These are phyloP conservation scores for Spongia lamella DNA, from an alignment of 37 sponge, comb jelly and placozoan genomes.

Conservation along the genomic window DNA sequence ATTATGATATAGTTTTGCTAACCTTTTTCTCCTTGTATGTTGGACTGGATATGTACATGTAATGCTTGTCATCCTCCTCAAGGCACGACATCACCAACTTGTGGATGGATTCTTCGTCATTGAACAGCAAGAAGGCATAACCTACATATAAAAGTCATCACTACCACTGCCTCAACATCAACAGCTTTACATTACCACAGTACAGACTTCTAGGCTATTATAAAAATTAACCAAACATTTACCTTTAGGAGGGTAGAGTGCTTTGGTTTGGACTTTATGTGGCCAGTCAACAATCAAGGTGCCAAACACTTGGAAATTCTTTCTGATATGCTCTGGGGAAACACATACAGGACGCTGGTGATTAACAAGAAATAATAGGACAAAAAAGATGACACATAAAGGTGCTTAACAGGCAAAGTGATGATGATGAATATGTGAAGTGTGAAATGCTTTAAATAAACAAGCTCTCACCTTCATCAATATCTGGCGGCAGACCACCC, in stretches of 20 bases:
- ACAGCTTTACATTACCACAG: too few species aligned
- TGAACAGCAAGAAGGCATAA: constrained; percentile 89
- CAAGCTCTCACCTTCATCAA: constrained; percentile 76
- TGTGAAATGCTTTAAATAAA: not conserved
- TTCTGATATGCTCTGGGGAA: constrained; percentile 64
- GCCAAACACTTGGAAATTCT: constrained; percentile 69
- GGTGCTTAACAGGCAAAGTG: not conserved
- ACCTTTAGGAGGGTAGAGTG: constrained; percentile 91
- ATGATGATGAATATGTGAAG: too few species aligned
- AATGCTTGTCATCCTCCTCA: constrained; percentile 71
- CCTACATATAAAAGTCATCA: too few species aligned
- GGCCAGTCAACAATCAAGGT: constrained; percentile 90
- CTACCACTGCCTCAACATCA: too few species aligned
- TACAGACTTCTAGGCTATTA: too few species aligned
- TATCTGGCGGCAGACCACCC: constrained; percentile 95
- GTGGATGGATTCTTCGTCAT: constrained; percentile 79
- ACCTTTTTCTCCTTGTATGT: constrained; percentile 79
- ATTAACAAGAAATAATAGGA: not conserved
- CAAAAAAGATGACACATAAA: constrained; percentile 1
- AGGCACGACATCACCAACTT: constrained; percentile 65
- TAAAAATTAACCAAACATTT: not conserved
- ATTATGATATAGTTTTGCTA: not conserved
- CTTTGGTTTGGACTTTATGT: constrained; percentile 81
- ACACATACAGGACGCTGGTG: not conserved
- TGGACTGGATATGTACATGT: constrained; percentile 55